Base-by-base conservation (phyloP, 2,888 invertebrate genomes). In the Acleris holmiana region DNA sequence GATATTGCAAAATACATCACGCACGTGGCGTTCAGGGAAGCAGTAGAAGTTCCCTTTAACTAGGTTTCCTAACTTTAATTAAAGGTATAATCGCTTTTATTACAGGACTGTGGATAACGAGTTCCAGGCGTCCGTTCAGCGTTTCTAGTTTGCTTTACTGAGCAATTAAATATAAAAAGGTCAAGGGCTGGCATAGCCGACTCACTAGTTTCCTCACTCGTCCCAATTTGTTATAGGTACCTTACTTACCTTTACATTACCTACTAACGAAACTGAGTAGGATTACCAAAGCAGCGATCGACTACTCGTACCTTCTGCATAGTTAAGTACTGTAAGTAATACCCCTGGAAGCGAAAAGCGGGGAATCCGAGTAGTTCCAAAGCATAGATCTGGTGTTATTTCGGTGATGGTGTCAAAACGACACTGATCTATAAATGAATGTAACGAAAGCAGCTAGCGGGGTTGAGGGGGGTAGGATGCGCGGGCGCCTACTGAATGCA, bases 381-480 rank as follows among this genome's bases (percentile, higher is more conserved):
- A 85, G 85, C 86, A 84, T 83, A 76, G 75, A 78, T 80, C 82
- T 79, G 74, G 79, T 87, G 88, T 89, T 92, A 91, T 92, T 92
- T 92, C 89, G 86, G 91, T 89, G 91, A 84, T 83, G 88, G 89
- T 91, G 91, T 90, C 89, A 91, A 91, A 90, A 88, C 88, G 89
- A 89, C 86, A 89, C 86, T 88, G 88, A 85, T 85, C 91, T 91
- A 92, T 89, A 91, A 89, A 89, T 92, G 91, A 86, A 84, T 86
- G 81, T 64, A 74, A 70, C 76, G 78, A 78, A 77, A 76, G 72
- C 71, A 74, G 72, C 54, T 49, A 48, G 40, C 48, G 72, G 72
- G 68, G 68, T 8, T 17, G 62, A 69, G 69, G 73, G 73, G 70
- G 77, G 73, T 71, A 58, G 72, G 67, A 64, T 69, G 71, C 71